Base-by-base conservation (phyloP, 2,113 vertebrate species). In the Hiodon alosoides region DNA sequence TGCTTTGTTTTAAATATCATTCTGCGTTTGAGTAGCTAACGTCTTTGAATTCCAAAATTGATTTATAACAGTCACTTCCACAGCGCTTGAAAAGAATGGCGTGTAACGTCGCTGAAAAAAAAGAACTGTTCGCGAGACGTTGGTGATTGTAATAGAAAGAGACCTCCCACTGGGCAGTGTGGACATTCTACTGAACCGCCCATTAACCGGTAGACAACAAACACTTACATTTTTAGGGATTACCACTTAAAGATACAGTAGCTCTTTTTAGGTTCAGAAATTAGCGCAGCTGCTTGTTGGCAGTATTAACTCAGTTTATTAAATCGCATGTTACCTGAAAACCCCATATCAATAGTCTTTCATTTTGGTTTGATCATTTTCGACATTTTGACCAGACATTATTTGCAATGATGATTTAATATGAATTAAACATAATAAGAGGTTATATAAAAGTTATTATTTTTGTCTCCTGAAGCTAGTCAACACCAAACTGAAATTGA, bases 241-340 rank as follows among this genome's bases (percentile, higher is more conserved):
- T 88, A 88, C 81, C 72, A 84, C 83, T 91, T 89, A 89, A 90
- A 90, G 90, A 88, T 83, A 88, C 86, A 86, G 89, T 75, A 83
- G 73, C 82, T 74, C 54, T 78, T 62, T 78, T 31, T 31, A 5
- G 53, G 70, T 80, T 71, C 73, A 70, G 78, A 79, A 81, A 80
- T 7, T 80, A 58, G 78, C 82, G 84, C 86, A 81, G 86, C 88
- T 90, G 88, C 89, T 90, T 90, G 89, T 85, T 89, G 89, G 89
- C 90, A 86, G 87, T 85, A 86, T 90, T 85, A 87, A 90, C 10
- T 66, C 64, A 66, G 64, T 66, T 66, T 47, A 47, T 47, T 66
- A 31, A 31, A 2, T 31, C 31, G 58, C 58, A 9, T 59, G 58
- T 59, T 9, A 14, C 58, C 14, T 9, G 4, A 11, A 9, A 59